Evolutionary conservation across 2,113 vertebrate species (phyloP).

Genomic region (Tauraco erythrolophus): DNA sequence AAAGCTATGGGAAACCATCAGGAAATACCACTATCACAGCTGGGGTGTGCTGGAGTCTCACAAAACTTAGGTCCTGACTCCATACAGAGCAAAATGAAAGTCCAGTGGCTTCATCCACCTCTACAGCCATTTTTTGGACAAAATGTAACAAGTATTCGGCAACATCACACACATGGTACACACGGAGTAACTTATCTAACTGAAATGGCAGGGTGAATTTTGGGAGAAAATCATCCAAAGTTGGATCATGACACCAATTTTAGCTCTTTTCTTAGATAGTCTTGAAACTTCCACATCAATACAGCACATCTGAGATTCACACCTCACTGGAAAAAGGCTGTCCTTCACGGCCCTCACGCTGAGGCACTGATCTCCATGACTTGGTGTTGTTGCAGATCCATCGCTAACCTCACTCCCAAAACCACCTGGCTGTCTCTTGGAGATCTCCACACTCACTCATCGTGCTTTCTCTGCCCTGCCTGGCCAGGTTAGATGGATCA

Average conservation of each 20-base stretch:
- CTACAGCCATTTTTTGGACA: neutral
- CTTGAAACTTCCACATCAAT: neutral
- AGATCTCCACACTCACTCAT: neutral
- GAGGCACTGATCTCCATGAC: neutral
- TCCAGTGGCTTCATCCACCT: neutral
- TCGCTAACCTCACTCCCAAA: neutral
- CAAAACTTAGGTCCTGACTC: neutral
- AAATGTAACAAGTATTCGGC: accelerated
- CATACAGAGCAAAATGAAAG: neutral
- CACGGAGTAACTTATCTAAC: neutral
- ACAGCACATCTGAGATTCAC: neutral
- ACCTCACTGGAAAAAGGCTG: neutral
- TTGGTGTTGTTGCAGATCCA: neutral
- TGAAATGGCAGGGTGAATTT: neutral
- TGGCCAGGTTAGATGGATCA: neutral
- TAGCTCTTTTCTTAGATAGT: neutral
- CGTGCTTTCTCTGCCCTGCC: neutral
- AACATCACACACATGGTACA: accelerated
- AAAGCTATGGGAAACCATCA: neutral
- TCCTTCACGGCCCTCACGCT: neutral
- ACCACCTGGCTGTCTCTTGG: neutral
- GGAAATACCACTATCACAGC: neutral
- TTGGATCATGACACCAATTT: neutral
- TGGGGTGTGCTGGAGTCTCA: neutral
- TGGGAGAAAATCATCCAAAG: neutral